These are phyloP conservation scores for Drosophila ochracea DNA, from an alignment of 2,888 invertebrate genomes.

Conservation along the genomic window DNA sequence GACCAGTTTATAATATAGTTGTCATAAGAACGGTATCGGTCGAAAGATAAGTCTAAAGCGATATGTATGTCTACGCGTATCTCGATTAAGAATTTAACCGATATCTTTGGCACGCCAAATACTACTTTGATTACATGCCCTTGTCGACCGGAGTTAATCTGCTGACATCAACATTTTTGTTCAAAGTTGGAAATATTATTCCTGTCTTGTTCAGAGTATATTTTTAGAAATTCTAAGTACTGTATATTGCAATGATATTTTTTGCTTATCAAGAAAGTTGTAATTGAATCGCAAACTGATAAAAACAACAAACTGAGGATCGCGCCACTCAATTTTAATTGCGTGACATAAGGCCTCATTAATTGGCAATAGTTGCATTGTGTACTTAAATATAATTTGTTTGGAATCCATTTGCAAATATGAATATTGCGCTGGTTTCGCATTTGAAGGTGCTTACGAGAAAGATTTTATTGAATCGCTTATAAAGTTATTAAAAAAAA, in stretches of 20 bases:
- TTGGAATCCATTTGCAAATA: conserved; percentile 59
- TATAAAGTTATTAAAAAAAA: conserved; percentile 57
- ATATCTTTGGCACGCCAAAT: not conserved
- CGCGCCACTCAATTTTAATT: conserved; percentile 39
- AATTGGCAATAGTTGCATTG: conserved; percentile 22
- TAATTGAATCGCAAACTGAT: conserved; percentile 46
- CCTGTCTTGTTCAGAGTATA: not conserved
- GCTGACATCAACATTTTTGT: not conserved
- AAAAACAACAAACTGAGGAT: conserved; percentile 31
- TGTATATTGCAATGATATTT: not conserved
- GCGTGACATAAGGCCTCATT: conserved; percentile 36
- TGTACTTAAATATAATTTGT: conserved; percentile 27
- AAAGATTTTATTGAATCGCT: not conserved
- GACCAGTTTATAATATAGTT: not conserved
- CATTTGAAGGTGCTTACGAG: conserved; percentile 59
- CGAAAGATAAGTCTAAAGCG: not conserved
- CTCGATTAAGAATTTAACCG: not conserved
- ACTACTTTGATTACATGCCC: not conserved
- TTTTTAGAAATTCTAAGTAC: not conserved
- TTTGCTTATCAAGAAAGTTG: conserved; percentile 19
- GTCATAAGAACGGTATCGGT: not conserved
- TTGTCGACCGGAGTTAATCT: not conserved
- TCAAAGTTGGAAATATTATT: not conserved
- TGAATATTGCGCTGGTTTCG: conserved; percentile 62
- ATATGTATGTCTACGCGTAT: not conserved